Evolutionary conservation across 2,888 invertebrate species (phyloP).

Genomic region (Digitonthophagus gazella): DNA sequence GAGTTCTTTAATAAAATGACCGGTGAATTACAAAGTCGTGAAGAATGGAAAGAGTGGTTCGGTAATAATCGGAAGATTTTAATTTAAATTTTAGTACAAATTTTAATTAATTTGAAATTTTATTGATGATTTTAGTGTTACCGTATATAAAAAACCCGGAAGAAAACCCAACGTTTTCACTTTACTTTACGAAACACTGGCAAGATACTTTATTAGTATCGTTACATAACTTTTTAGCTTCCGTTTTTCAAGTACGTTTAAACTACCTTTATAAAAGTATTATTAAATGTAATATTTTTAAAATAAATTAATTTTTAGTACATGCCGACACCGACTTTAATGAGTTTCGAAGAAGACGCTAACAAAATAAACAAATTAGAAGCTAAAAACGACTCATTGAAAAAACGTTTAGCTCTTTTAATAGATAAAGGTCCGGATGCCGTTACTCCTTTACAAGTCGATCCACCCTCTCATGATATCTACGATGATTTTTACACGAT

Average conservation of each 20-base stretch:
- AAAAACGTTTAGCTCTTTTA: conserved; percentile 56
- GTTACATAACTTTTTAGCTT: conserved; percentile 88
- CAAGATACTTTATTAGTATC: conserved; percentile 91
- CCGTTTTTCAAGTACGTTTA: conserved; percentile 68
- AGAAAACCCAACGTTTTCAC: conserved; percentile 81
- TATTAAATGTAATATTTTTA: no score
- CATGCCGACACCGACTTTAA: conserved; percentile 82
- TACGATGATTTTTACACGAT: conserved; percentile 91
- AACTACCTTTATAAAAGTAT: neutral
- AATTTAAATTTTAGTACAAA: neutral
- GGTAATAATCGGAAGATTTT: conserved; percentile 75
- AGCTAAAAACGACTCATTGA: conserved; percentile 77
- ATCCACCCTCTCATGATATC: conserved; percentile 70
- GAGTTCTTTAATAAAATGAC: conserved; percentile 90
- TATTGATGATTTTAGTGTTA: conserved; percentile 68
- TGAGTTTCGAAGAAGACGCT: conserved; percentile 84
- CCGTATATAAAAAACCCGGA: conserved; percentile 91
- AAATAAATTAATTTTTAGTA: conserved; percentile 58
- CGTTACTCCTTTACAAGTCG: conserved; percentile 63
- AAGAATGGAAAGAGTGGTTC: conserved; percentile 98
- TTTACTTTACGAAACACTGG: conserved; percentile 92
- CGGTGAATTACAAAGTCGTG: conserved; percentile 80
- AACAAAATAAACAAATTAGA: conserved; percentile 75
- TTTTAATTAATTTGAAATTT: no score
- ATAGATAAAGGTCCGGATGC: conserved; percentile 49